Percentiles rank a stretch among this genome's conserved stretches.
Evolutionary conservation across 2,113 vertebrate species (phyloP).

Genomic region (Prionailurus bengalensis): DNA sequence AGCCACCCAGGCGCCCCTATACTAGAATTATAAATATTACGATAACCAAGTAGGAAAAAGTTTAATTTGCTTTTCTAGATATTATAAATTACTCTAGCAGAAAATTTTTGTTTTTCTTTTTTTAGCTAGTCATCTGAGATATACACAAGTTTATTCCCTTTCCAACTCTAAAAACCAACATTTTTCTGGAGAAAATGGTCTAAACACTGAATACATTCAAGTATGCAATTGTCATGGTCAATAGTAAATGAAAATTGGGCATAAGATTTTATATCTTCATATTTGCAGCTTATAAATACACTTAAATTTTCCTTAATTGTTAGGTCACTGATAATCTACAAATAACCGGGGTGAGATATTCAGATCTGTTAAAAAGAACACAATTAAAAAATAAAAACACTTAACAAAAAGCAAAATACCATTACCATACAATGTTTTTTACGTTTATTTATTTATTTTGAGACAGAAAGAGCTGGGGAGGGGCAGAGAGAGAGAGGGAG

Average conservation of each 20-base stretch:
- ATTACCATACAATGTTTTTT: not conserved
- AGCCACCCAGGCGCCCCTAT: too few relatives aligned
- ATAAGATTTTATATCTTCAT: conserved; percentile 28
- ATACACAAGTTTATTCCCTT: not conserved
- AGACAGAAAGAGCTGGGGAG: too few relatives aligned
- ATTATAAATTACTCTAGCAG: not conserved
- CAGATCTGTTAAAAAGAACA: conserved; percentile 28
- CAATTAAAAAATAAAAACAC: not conserved
- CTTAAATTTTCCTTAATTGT: not conserved
- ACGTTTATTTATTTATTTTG: too few relatives aligned
- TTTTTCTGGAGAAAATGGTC: conserved; percentile 9
- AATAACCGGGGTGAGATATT: not conserved
- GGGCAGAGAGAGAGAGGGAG: too few relatives aligned
- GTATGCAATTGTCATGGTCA: conserved; percentile 10
- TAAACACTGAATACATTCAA: not conserved
- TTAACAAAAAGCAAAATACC: conserved; percentile 12
- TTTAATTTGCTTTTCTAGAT: not conserved
- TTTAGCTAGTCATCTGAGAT: conserved; percentile 18
- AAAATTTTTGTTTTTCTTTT: conserved; percentile 2
- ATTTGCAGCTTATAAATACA: conserved; percentile 27
- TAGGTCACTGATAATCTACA: conserved; percentile 13
- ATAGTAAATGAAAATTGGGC: not conserved
- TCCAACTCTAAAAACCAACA: conserved; percentile 32
- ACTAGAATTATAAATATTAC: conserved; percentile 13
- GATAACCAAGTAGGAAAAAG: not conserved